Base-by-base conservation (phyloP, 2,113 vertebrate species). In the Mus spicilegus region DNA sequence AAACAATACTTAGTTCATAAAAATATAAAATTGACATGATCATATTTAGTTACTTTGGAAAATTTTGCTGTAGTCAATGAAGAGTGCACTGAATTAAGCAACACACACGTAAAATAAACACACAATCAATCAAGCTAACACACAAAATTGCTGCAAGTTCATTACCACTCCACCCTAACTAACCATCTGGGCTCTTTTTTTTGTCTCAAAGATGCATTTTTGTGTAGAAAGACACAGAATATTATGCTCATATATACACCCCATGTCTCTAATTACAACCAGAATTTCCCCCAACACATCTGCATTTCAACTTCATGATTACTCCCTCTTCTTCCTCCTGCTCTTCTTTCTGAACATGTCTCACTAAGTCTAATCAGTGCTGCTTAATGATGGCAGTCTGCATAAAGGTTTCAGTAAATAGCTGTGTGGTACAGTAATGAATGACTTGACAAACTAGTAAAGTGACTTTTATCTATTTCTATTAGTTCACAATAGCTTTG, bases 1-100 rank as follows among this genome's bases (percentile, higher is more conserved):
- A 87, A 92, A 88, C 28, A 81, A 73, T 65, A 88, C 42, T 90
- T 87, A 93, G 19, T 73, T 92, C 75, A 54, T 80, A n/a, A 90
- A 4, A 39, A 33, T 17, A 10, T 95, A 17, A 78, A 88, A 30
- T 91, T 77, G 42, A 65, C 75, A 82, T 36, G 30, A 76, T 69
- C 49, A 76, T 1, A 67, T 91, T 81, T 80, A 7, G 22, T 94
- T 91, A 46, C 85, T 93, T 75, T 86, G 69, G 30, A 63, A 89
- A 65, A 2, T 90, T 85, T 90, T 56, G 78, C 4, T 81, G 26
- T 92, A 85, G 26, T 67, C 75, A 92, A 46, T 86, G 70, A 94
- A 96, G 58, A 78, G 49, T 80, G 22, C n/a, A 92, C 20, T 65
- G 69, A n/a, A 65, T 6, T 22, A 85, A 92, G n/a, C 75, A 78